Conservation (phyloP, 2,888 invertebrate genomes). For the Drosophila anceps region DNA sequence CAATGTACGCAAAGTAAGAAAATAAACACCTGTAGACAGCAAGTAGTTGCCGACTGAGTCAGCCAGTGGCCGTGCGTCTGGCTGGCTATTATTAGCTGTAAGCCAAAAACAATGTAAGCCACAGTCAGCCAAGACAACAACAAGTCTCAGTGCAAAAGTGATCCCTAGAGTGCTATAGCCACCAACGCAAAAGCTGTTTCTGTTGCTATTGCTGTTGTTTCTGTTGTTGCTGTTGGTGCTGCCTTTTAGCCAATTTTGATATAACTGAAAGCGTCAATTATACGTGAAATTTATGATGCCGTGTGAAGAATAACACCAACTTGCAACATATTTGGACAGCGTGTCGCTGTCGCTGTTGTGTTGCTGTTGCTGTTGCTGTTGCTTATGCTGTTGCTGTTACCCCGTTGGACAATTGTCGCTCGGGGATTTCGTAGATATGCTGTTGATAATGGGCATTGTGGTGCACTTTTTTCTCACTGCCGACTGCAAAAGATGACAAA, state of each 20-base stretch:
- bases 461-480: constrained; percentile 69
- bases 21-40: constrained; percentile 66
- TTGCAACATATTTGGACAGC: constrained; percentile 82
- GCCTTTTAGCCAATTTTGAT: constrained; percentile 81
- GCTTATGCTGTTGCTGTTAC: constrained; percentile 26
- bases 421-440: constrained; percentile 69
- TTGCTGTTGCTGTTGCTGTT: constrained; percentile 26
- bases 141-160: constrained; percentile 42
- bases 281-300: constrained; percentile 85
- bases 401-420: constrained; percentile 68
- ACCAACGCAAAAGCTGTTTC: constrained; percentile 67
- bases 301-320: constrained; percentile 84
- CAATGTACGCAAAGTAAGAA: constrained; percentile 44
- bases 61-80: constrained; percentile 15
- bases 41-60: constrained; percentile 37
- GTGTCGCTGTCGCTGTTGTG: constrained; percentile 29
- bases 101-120: constrained; percentile 62
- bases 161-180: constrained; percentile 72
- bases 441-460: constrained; percentile 77
- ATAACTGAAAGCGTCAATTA: constrained; percentile 84
- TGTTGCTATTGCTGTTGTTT: constrained; percentile 11
- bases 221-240: constrained; percentile 29
- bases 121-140: constrained; percentile 33
- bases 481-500: constrained; percentile 73
- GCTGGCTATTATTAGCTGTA: constrained; percentile 63